Evolutionary conservation across 2,113 vertebrate species (phyloP).

Genomic region (Corythornis cristatus): DNA sequence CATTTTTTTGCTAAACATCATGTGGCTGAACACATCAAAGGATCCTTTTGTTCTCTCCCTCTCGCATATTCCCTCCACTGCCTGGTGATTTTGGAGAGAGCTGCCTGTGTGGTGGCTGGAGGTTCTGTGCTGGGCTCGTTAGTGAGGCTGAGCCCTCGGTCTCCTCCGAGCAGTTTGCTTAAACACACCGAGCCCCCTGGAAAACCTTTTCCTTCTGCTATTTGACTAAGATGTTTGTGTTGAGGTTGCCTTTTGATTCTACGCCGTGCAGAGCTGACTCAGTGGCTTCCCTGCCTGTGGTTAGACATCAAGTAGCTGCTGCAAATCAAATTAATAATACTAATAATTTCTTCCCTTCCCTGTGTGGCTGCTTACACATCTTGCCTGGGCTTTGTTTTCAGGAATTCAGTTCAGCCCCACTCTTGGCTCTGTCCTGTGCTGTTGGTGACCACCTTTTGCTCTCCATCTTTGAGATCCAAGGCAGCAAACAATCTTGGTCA

Average conservation of each 20-base stretch:
- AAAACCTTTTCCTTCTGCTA: neutral
- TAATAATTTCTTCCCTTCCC: neutral
- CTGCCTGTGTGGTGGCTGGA: neutral
- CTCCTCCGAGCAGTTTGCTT: neutral
- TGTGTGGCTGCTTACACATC: neutral
- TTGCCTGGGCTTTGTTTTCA: neutral
- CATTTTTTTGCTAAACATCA: slow-evolving; percentile 59
- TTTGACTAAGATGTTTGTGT: fast-evolving
- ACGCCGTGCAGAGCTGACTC: neutral
- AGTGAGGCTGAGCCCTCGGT: neutral
- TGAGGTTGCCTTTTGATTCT: neutral
- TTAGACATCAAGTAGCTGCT: neutral
- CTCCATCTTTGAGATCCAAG: neutral
- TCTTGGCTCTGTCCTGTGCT: fast-evolving
- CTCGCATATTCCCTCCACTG: neutral
- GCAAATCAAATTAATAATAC: neutral
- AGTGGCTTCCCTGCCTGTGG: neutral
- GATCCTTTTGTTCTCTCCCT: slow-evolving; percentile 50
- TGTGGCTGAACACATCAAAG: slow-evolving; percentile 63
- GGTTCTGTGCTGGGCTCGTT: neutral
- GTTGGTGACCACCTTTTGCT: neutral
- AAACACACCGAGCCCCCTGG: fast-evolving
- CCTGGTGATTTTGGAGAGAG: neutral
- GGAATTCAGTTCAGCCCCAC: fast-evolving
- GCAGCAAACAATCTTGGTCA: fast-evolving